Evolutionary conservation across 2,888 invertebrate species (phyloP).

Genomic region (Andrena haemorrhoa): DNA sequence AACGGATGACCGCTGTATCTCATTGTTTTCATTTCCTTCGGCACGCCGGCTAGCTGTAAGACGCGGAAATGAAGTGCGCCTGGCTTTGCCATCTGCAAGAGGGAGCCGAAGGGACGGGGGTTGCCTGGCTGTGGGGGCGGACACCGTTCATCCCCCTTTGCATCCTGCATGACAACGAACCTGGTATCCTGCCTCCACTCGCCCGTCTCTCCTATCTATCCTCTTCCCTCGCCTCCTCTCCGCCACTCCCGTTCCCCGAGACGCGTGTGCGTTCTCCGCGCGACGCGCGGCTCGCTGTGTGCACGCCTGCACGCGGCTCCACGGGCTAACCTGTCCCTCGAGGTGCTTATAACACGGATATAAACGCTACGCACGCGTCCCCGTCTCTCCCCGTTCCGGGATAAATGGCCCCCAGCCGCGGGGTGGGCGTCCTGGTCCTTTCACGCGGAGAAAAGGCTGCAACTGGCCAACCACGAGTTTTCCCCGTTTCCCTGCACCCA

Average conservation of each 20-base stretch:
- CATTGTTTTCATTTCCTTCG: conserved; percentile 85
- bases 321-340: background rate
- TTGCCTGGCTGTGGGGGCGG: conserved; percentile 59
- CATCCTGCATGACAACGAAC: conserved; percentile 83
- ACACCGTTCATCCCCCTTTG: conserved; percentile 79
- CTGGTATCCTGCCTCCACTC: conserved; percentile 46
- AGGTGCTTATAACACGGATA: conserved; percentile 42
- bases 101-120: conserved; percentile 42
- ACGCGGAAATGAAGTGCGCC: conserved; percentile 85
- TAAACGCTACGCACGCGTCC: conserved; percentile 59
- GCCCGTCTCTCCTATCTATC: background rate
- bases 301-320: background rate
- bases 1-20: conserved; percentile 85
- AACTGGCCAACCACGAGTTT: conserved; percentile 8
- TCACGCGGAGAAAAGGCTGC: conserved; percentile 19
- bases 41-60: conserved; percentile 83
- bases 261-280: background rate
- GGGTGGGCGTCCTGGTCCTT: conserved; percentile 20
- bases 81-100: conserved; percentile 77
- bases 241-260: background rate
- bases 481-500: conserved; percentile 7
- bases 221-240: background rate
- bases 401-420: conserved; percentile 61
- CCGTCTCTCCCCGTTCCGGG: conserved; percentile 18
- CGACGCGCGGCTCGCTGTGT: conserved; percentile 4